Evolutionary conservation across 1,140 invertebrate genomes (phyloP).

Genomic region (Plodia interpunctella): DNA sequence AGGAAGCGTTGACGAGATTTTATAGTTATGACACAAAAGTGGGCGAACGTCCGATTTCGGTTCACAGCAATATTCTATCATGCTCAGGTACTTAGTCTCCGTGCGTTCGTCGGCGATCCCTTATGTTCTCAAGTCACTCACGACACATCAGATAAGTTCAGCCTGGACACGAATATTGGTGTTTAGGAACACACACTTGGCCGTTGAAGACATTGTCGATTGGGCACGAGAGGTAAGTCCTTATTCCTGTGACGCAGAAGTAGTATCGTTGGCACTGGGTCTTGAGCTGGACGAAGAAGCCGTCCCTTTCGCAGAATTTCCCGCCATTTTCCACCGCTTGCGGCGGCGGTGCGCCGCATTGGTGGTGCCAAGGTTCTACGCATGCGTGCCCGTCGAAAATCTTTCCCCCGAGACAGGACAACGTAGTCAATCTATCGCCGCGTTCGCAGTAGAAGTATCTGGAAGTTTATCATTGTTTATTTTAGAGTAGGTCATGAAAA

Average conservation of each 20-base stretch:
- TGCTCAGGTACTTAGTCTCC: conserved; percentile 54
- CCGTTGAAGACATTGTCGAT: conserved; percentile 72
- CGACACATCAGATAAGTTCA: conserved; percentile 32
- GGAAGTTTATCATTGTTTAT: conserved; percentile 19
- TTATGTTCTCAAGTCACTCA: neutral
- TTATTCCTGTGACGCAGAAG: conserved; percentile 72
- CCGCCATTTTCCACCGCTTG: conserved; percentile 41
- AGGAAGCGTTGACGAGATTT: neutral
- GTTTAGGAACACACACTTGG: conserved; percentile 71
- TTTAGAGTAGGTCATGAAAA: neutral
- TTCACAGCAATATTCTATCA: conserved; percentile 40
- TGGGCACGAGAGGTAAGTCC: conserved; percentile 61
- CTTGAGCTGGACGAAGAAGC: conserved; percentile 74
- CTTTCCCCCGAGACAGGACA: conserved; percentile 76
- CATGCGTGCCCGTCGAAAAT: conserved; percentile 78
- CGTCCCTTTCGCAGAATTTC: conserved; percentile 65
- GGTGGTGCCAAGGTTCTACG: conserved; percentile 50
- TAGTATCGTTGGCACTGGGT: conserved; percentile 78
- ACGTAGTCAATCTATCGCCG: conserved; percentile 73
- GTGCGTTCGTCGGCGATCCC: conserved; percentile 6
- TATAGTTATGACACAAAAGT: conserved; percentile 1
- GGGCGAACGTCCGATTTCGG: neutral
- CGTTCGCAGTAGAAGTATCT: conserved; percentile 78
- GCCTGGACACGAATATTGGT: conserved; percentile 72
- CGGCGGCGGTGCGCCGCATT: conserved; percentile 52